A percentile compares a stretch with the other conserved stretches of the same genome.
Conservation (phyloP, 2,888 invertebrate genomes). For the Tineola bisselliella region DNA sequence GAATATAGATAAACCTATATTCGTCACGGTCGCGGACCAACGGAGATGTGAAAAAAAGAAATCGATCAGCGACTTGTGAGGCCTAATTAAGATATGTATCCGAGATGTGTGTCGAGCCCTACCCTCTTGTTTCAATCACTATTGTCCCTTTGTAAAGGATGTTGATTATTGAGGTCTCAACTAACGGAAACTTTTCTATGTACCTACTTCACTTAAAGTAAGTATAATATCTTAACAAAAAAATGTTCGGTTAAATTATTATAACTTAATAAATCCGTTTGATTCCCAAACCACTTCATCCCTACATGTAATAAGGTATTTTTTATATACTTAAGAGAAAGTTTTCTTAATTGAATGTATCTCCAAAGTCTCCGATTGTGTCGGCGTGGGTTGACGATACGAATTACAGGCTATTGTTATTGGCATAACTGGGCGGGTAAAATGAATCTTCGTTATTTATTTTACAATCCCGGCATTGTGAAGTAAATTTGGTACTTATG, state of each 20-base stretch:
- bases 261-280: no score
- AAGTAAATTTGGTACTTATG: background rate
- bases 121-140: slow-evolving; percentile 41
- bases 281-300: no score
- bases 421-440: slow-evolving; percentile 34
- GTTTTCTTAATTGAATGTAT: slow-evolving; percentile 36
- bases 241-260: no score
- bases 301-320: background rate
- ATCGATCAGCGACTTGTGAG: slow-evolving; percentile 54
- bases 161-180: background rate
- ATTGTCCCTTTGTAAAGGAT: slow-evolving; percentile 34
- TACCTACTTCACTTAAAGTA: no score
- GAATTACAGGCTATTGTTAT: slow-evolving; percentile 49
- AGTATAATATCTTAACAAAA: no score
- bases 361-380: slow-evolving; percentile 17
- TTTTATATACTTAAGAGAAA: background rate
- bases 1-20: slow-evolving; percentile 19
- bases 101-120: slow-evolving; percentile 43
- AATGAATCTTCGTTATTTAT: slow-evolving; percentile 12
- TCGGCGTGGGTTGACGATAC: slow-evolving; percentile 42
- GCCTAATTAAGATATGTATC: slow-evolving; percentile 68
- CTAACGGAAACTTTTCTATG: slow-evolving; percentile 3
- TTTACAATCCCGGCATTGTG: background rate
- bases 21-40: slow-evolving; percentile 42
- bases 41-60: slow-evolving; percentile 40